Conservation (phyloP, 2,113 vertebrate species). For the Tapirus terrestris region DNA sequence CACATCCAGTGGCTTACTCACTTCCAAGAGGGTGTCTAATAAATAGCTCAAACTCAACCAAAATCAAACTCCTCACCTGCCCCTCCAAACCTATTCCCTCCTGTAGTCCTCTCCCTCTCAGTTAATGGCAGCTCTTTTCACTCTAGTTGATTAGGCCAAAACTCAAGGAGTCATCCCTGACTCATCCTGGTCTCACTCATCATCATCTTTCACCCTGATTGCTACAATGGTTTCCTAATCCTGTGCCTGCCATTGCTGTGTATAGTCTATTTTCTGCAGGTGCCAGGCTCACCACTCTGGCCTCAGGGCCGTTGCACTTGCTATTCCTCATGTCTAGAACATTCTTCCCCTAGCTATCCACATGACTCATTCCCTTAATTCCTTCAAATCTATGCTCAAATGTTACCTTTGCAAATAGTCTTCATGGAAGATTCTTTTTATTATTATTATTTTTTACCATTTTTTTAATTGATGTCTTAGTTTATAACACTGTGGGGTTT, state of each 20-base stretch:
- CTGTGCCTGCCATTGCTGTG: not conserved
- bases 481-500: too few relatives aligned
- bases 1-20: not conserved
- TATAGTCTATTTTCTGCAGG: accelerated
- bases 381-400: not conserved
- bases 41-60: not conserved
- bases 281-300: not conserved
- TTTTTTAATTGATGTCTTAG: too few relatives aligned
- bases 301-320: not conserved
- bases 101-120: not conserved
- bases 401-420: not conserved
- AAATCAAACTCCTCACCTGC: not conserved
- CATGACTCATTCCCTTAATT: not conserved
- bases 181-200: not conserved
- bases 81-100: not conserved
- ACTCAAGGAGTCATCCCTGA: not conserved
- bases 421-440: not conserved
- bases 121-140: not conserved
- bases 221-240: not conserved
- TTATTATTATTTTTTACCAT: too few relatives aligned
- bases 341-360: not conserved
- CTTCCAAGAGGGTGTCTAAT: not conserved
- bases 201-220: not conserved
- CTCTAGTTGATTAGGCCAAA: not conserved
- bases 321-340: not conserved